Evolutionary conservation across 2,113 vertebrate species (phyloP), one percentile per base, ranked within the genome.

Genomic region (Nipponia nippon): DNA sequence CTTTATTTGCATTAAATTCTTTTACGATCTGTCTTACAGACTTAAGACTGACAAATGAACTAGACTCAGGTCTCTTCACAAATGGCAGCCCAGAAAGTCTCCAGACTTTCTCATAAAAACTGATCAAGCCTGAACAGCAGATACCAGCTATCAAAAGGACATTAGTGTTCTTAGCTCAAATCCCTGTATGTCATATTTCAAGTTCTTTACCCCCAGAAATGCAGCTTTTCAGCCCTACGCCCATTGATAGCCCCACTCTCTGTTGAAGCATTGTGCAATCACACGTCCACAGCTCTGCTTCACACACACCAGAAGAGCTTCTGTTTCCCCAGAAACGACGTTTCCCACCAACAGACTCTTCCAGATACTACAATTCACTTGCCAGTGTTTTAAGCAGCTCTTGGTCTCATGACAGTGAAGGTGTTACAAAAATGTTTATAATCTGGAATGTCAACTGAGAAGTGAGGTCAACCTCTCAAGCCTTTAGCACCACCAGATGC

Each of bases 11-110:
- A 92, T 79, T 89, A 77, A 75, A 81, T 53, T 78, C 1, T 84
- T 93, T 59, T 71, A 46, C 13, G 30, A 27, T 50, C 46, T 79
- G 38, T 91, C 90, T 95, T 93, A 89, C 81, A 95, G 77, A 50
- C 53, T 83, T 65, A 67, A 42, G 69, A 73, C 47, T 85, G 52
- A 87, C 67, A 87, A 47, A 93, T 44, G 18, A 94, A 87, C 70
- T 59, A 67, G 42, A 75, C 52, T 29, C 88, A 38, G 47, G 52
- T 92, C 61, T 91, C 67, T 49, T 77, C 63, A 85, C 44, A 69
- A 46, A 50, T 11, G 36, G 63, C 79, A 93, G 70, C 61, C 76
- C 70, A 96, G 47, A 86, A 86, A 66, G 34, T 12, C 55, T 93
- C 47, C 32, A 81, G 34, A 80, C 55, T 69, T 66, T 76, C 77